Conservation (phyloP, 2,113 vertebrate genomes). For the Callipepla squamata region DNA sequence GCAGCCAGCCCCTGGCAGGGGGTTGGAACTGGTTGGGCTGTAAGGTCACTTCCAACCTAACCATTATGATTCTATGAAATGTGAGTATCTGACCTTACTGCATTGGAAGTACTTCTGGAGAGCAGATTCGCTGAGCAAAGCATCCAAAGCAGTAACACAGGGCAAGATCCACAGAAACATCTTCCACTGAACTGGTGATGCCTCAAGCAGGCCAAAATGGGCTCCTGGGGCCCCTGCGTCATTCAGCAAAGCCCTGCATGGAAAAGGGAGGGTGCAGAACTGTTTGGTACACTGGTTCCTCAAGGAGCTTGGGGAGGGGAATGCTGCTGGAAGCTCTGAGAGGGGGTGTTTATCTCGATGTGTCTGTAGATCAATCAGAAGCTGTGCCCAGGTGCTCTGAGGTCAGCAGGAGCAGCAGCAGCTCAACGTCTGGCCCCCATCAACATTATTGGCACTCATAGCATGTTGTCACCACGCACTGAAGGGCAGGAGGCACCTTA, state of each 20-base stretch:
- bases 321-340: not conserved
- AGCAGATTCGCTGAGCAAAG: not conserved
- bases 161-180: accelerated
- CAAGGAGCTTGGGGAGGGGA: not conserved
- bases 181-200: accelerated
- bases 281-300: not conserved
- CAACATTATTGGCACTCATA: accelerated
- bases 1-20: too few species aligned
- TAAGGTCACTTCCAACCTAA: not conserved
- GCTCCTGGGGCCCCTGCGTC: not conserved
- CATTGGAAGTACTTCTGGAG: not conserved
- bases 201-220: not conserved
- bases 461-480: not conserved
- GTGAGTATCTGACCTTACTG: not conserved
- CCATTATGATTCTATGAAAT: not conserved
- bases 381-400: accelerated
- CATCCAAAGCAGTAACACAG: not conserved
- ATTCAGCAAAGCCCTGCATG: not conserved
- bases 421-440: accelerated
- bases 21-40: not conserved
- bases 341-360: not conserved
- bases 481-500: not conserved
- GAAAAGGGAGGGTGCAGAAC: not conserved
- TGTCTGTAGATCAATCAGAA: not conserved
- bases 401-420: accelerated